These are phyloP conservation scores for Danaus plexippus DNA, from an alignment of 1,140 invertebrate genomes.

Conservation along the genomic window DNA sequence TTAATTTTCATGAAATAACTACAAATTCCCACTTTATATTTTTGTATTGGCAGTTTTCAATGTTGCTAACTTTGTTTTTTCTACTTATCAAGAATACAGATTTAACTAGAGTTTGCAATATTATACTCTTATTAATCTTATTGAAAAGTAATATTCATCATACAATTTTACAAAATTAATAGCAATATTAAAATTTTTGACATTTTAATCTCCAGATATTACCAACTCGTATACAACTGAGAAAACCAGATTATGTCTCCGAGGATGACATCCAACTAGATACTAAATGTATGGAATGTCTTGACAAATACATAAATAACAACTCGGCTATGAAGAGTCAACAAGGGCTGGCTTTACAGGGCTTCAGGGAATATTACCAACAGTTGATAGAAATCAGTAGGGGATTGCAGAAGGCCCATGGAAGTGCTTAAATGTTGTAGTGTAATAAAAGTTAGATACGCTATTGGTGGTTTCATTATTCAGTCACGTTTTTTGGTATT, in stretches of 20 bases:
- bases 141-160: no score
- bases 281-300: slow-evolving; percentile 69
- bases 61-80: no score
- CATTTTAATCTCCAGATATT: slow-evolving; percentile 43
- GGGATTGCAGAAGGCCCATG: slow-evolving; percentile 78
- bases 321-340: slow-evolving; percentile 74
- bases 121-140: no score
- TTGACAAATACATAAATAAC: slow-evolving; percentile 75
- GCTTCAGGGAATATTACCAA: slow-evolving; percentile 75
- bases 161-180: background rate
- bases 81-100: no score
- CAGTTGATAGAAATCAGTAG: slow-evolving; percentile 72
- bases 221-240: slow-evolving; percentile 44
- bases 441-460: slow-evolving; percentile 5
- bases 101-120: no score
- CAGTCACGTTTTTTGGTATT: no score
- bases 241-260: slow-evolving; percentile 35
- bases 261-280: slow-evolving; percentile 50
- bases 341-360: slow-evolving; percentile 76
- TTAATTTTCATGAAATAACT: no score
- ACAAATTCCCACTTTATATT: no score
- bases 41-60: no score
- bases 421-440: slow-evolving; percentile 44
- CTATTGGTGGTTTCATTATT: no score
- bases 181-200: background rate